Evolutionary conservation across 1,140 invertebrate genomes (phyloP), one percentile per base, ranked within the genome.

Genomic region (Piezodorus guildinii): DNA sequence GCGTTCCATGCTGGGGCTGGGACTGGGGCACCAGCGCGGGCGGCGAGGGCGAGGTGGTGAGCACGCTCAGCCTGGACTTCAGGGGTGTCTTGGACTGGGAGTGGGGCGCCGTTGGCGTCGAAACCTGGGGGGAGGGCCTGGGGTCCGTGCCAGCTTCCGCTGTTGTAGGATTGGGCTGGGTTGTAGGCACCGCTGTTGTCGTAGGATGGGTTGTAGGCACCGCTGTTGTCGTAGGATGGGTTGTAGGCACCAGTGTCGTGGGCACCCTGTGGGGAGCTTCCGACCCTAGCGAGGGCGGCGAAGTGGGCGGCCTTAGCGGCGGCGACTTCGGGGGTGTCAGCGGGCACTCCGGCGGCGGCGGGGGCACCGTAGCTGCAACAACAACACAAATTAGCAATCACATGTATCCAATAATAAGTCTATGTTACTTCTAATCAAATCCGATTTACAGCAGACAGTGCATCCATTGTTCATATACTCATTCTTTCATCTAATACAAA

Each of bases 31-130:
- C 54, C 62, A 51, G 30, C 58, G 44, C 43, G 23, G 43, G 60
- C 51, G 30, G 44, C 44, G 27, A 63, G 52, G 34, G 66, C 65
- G 62, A 65, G 60, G 51, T 66, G 70, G 54, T 65, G 67, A 59
- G 65, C 59, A 61, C 69, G 71, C 30, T 69, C 72, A 61, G 65
- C 68, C 34, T 68, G 66, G 21, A 69, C 69, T 58, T 69, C 69
- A 43, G 69, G 65, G 56, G 69, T 68, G 62, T 70, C 68, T 27
- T 63, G 65, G 56, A 71, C 71, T 56, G 65, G 69, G 34, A 66
- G 65, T 15, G 70, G 70, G n/a, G 68, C 67, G 21, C 67, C 76
- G 39, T 72, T 74, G 60, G 69, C 72, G 17, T 74, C 78, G 62
- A 73, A 81, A 65, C 81, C 80, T 17, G 54, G 54, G 15, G 54